phyloP scores from a whole-genome alignment of 2,888 invertebrate genomes.

The Byasa hedistus region DNA sequence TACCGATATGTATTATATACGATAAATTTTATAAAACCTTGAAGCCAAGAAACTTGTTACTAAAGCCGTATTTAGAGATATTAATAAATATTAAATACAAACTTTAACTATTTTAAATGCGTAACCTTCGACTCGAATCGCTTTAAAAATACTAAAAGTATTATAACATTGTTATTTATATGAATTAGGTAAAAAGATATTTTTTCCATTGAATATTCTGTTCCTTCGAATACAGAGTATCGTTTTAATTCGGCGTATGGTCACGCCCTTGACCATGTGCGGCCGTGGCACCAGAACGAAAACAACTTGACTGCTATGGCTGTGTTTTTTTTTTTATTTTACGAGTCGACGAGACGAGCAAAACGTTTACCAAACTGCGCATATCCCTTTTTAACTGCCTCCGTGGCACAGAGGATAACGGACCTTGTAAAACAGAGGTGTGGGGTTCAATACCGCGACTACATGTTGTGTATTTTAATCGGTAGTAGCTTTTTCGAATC shows the following conservation, averaged over 20 bases:
- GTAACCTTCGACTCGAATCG: no score
- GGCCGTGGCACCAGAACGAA: constrained; percentile 14
- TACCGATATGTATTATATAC: no score
- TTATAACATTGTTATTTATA: no score
- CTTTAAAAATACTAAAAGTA: no score
- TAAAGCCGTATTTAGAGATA: no score
- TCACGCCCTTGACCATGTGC: constrained; percentile 20
- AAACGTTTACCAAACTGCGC: constrained; percentile 1
- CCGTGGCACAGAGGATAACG: background rate
- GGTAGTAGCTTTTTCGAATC: no score
- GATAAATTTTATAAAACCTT: background rate
- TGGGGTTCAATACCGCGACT: no score
- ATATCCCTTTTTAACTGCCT: constrained; percentile 1
- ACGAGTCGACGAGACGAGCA: no score
- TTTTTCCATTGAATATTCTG: background rate
- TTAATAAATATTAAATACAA: no score
- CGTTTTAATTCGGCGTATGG: background rate
- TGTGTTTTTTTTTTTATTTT: no score
- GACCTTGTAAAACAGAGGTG: background rate
- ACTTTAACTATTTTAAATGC: no score
- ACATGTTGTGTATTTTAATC: no score
- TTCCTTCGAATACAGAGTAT: background rate
- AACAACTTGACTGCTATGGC: constrained; percentile 3
- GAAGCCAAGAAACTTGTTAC: background rate
- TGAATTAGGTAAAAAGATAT: background rate